Percentiles rank a stretch among this genome's conserved stretches.
phyloP scores from a whole-genome alignment of 2,797 vertebrate genomes.

The Melanotaenia pygmaea region DNA sequence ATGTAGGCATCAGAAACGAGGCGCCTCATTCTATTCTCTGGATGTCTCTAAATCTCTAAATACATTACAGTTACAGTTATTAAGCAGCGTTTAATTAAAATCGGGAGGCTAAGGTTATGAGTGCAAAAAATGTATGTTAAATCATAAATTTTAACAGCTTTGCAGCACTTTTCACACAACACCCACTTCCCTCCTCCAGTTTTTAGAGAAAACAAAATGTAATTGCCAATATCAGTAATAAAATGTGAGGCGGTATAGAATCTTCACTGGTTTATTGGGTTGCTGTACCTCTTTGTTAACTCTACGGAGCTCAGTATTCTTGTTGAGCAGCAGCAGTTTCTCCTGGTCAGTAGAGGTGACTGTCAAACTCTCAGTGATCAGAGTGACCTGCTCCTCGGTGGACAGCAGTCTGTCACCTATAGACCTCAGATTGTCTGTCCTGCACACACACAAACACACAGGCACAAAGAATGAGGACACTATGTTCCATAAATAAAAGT shows the following conservation, averaged over 20 bases:
- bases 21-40: background rate
- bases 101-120: constrained; percentile 25
- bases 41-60: constrained; percentile 8
- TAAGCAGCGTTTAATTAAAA: constrained; percentile 37
- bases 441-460: constrained; percentile 47
- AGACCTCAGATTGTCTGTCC: constrained; percentile 51
- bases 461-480: constrained; percentile 9
- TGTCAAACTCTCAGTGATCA: constrained; percentile 85
- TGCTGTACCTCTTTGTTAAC: constrained; percentile 85
- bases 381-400: constrained; percentile 80
- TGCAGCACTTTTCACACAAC: constrained; percentile 60
- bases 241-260: constrained; percentile 17
- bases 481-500: constrained; percentile 54
- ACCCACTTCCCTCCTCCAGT: constrained; percentile 52
- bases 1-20: constrained; percentile 10
- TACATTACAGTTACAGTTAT: constrained; percentile 15
- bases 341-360: constrained; percentile 86
- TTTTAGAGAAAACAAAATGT: constrained; percentile 47
- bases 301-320: constrained; percentile 85
- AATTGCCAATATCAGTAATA: constrained; percentile 55
- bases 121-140: constrained; percentile 33
- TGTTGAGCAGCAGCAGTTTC: constrained; percentile 86
- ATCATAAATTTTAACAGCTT: constrained; percentile 42
- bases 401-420: constrained; percentile 66
- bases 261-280: background rate